Conservation (phyloP, 2,888 invertebrate genomes). For the Himalopsyche tibetana region DNA sequence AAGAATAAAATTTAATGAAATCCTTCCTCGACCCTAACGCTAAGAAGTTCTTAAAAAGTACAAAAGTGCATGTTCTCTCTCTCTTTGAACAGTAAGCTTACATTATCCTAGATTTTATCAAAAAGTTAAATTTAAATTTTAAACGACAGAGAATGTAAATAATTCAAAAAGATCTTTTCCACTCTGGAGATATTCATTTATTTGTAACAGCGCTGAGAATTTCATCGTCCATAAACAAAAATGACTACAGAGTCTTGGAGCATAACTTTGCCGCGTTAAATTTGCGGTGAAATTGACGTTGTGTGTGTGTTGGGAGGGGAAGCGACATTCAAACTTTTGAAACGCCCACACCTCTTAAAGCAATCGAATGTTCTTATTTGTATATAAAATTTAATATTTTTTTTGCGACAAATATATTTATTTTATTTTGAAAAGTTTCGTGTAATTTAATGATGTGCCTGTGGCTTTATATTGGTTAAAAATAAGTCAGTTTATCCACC, state of each 20-base stretch:
- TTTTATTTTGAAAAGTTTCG: too few relatives aligned
- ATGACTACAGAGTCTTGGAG: constrained; percentile 27
- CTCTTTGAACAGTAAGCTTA: not conserved
- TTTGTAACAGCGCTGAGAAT: constrained; percentile 36
- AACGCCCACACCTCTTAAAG: not conserved
- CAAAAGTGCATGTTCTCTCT: not conserved
- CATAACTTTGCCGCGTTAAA: constrained; percentile 38
- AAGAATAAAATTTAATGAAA: too few relatives aligned
- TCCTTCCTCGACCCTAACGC: too few relatives aligned
- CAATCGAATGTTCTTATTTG: too few relatives aligned
- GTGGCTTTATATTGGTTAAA: too few relatives aligned
- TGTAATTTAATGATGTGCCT: too few relatives aligned
- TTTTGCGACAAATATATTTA: too few relatives aligned
- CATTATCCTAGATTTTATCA: constrained; percentile 23
- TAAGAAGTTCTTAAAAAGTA: too few relatives aligned
- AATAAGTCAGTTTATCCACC: too few relatives aligned
- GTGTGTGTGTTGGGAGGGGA: not conserved
- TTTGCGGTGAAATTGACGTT: constrained; percentile 45
- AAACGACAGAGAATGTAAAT: constrained; percentile 13
- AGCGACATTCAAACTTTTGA: not conserved
- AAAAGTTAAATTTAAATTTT: constrained; percentile 25
- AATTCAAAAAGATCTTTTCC: constrained; percentile 27
- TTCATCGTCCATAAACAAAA: constrained; percentile 41
- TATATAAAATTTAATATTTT: too few relatives aligned
- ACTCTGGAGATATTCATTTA: constrained; percentile 36